Conservation (phyloP, 2,797 vertebrate genomes). For the Erethizon dorsatum region DNA sequence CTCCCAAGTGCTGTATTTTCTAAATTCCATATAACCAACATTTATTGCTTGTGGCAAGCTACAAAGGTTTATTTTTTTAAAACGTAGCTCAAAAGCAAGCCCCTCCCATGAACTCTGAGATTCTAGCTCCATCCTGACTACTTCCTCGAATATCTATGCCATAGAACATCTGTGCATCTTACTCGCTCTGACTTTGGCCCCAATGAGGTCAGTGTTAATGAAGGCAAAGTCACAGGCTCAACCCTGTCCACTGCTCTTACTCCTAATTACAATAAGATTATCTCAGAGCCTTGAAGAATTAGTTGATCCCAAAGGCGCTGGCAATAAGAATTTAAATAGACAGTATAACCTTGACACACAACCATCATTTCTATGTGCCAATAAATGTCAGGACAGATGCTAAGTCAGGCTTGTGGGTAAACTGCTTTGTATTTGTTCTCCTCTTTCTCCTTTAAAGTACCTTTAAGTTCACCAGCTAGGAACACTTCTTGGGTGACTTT, state of each 20-base stretch:
- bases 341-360: not conserved
- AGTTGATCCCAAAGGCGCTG: not conserved
- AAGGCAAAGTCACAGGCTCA: not conserved
- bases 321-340: not conserved
- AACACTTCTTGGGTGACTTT: not conserved
- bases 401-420: not conserved
- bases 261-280: not conserved
- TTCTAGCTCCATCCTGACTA: not conserved
- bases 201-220: not conserved
- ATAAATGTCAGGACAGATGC: not conserved
- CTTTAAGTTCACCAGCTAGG: not conserved
- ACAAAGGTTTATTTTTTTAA: not conserved
- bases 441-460: not conserved
- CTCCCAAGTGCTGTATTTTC: not conserved
- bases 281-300: not conserved
- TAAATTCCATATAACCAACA: not conserved
- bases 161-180: not conserved
- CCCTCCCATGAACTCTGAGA: not conserved
- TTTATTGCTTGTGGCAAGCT: not conserved
- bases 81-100: not conserved
- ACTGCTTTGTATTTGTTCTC: not conserved
- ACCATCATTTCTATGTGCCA: not conserved
- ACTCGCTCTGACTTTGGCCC: constrained; percentile 5
- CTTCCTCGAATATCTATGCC: not conserved
- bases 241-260: not conserved